Evolutionary conservation across 2,888 invertebrate genomes (phyloP), one percentile per base, ranked within the genome.

Genomic region (Pseudococcus jackbeardsleyi): DNA sequence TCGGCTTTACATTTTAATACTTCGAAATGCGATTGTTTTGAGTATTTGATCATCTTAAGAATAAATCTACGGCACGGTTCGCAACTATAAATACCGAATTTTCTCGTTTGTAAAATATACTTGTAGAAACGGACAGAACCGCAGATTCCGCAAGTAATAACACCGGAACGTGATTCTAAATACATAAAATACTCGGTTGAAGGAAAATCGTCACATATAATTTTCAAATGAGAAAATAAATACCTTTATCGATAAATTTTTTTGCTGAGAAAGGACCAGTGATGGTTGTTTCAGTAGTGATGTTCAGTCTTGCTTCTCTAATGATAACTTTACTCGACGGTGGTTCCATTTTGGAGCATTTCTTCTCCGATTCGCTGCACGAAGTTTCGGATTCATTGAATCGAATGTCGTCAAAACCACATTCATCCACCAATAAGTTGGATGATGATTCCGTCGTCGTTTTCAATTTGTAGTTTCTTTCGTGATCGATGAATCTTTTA

Each of bases 11-110:
- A 82, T 12, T 87, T 54, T 17, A 87, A 26, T 15, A 54, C 33
- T 50, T 87, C 84, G 48, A 26, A 59, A 33, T 72, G 15, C n/a
- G 50, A 68, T 11, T 77, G 50, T 72, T 84, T 85, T 1, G 72
- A 85, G 26, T 48, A 17, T 22, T 85, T 82, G 89, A 95, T 93
- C 93, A 96, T 95, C 91, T 96, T 96, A 22, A 96, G 95, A 91
- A 97, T 96, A 91, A 97, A 97, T 91, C 96, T 96, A 85, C 96
- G 93, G 91, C 97, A 97, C 11, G 96, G 95, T 91, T 96, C 96
- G 91, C 97, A 97, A 90, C 96, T 95, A 91, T 95, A 94, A 89
- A 96, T 95, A 48, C 96, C 96, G 91, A 96, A 96, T 91, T 96
- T 96, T 89, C 96, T 93, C 39, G 96, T 95, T 92, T 96, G 96